Evolutionary conservation across 2,113 vertebrate species (phyloP).

Genomic region (Colius striatus): DNA sequence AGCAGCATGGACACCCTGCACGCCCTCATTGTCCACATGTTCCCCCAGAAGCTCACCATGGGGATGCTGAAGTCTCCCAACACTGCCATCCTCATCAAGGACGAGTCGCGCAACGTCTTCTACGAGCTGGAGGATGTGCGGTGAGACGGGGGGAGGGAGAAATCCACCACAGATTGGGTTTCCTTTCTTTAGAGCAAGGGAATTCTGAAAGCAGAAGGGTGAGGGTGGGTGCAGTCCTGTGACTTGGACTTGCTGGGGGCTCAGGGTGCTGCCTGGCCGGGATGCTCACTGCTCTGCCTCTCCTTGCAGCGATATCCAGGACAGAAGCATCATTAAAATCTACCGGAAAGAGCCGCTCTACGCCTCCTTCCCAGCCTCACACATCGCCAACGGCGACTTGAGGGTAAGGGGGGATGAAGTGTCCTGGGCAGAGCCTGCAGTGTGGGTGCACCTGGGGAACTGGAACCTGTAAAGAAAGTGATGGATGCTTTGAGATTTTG

Average conservation of each 20-base stretch:
- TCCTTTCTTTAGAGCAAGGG: accelerated
- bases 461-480: neutral
- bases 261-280: accelerated
- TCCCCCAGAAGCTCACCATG: slow-evolving; percentile 97
- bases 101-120: slow-evolving; percentile 96
- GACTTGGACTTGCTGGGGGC: neutral
- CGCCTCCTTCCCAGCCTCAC: slow-evolving; percentile 90
- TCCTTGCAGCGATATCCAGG: slow-evolving; percentile 89
- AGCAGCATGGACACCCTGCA: slow-evolving; percentile 98
- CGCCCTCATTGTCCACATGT: slow-evolving; percentile 98
- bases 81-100: slow-evolving; percentile 98
- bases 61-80: slow-evolving; percentile 98
- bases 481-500: too few relatives aligned
- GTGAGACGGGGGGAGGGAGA: neutral
- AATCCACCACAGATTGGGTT: neutral
- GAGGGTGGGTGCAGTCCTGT: accelerated
- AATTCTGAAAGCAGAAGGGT: neutral
- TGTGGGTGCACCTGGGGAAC: accelerated
- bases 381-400: slow-evolving; percentile 96
- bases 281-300: neutral
- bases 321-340: slow-evolving; percentile 98
- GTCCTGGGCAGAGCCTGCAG: neutral
- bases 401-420: slow-evolving; percentile 79
- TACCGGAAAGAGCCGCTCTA: slow-evolving; percentile 97
- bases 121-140: slow-evolving; percentile 96